Conservation (phyloP, 2,113 vertebrate species). For the Orycteropus afer region DNA sequence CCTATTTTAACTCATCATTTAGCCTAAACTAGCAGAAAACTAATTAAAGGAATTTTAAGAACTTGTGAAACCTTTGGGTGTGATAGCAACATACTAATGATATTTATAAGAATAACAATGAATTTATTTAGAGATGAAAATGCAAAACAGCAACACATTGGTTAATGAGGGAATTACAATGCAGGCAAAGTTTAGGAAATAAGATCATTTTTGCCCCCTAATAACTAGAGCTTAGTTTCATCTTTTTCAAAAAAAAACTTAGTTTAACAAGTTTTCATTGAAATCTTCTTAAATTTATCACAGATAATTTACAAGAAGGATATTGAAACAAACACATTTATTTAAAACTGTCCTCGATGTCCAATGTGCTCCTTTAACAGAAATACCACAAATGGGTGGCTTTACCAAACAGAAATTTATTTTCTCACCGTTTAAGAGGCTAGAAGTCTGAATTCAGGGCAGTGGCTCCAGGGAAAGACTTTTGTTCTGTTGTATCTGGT, state of each 20-base stretch:
- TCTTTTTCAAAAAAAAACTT: neutral
- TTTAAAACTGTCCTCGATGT: constrained; percentile 7
- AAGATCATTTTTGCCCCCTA: neutral
- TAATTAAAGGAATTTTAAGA: neutral
- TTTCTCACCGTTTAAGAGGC: too few species aligned
- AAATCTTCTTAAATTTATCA: constrained; percentile 16
- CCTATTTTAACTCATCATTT: neutral
- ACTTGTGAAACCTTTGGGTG: neutral
- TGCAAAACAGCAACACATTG: neutral
- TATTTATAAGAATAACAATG: neutral
- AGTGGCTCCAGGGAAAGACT: too few species aligned
- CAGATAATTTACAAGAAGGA: neutral
- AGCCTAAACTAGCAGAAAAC: neutral
- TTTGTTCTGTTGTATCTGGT: too few species aligned
- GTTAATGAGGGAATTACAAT: constrained; percentile 17
- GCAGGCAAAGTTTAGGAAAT: neutral
- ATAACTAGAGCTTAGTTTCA: constrained; percentile 15
- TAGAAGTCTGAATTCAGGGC: too few species aligned
- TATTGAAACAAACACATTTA: neutral
- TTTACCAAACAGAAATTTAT: too few species aligned
- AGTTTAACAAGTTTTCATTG: constrained; percentile 18
- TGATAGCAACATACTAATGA: neutral
- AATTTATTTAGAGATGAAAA: neutral
- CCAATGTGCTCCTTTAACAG: neutral
- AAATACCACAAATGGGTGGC: too few species aligned